Base-by-base conservation (phyloP, 2,888 invertebrate species). In the Diachrysia chrysitis region DNA sequence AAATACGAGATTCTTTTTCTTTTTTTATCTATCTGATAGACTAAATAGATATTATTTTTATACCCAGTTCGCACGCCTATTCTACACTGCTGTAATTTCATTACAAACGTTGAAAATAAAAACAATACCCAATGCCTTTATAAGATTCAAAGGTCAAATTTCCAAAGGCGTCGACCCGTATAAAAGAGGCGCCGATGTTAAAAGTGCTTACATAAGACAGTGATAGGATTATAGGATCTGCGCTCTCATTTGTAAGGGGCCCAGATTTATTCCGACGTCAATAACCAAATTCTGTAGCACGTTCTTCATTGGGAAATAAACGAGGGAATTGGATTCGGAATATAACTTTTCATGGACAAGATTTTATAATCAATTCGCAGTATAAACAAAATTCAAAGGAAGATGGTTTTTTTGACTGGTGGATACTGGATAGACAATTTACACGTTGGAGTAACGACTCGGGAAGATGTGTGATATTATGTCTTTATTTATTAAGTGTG, bases 211-310 rank as follows among this genome's bases (percentile, higher is more conserved):
- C 59, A 59, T 53, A 60, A 66, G 25, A 62, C 29, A 21, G 23
- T 51, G 42, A 63, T 67, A 29, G 35, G 58, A 58, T 73, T 61
- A 67, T 29, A 51, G 54, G 35, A 77, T 77, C 25, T 60, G 42
- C 57, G 55, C 17, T 5, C 17, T 68, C 68, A 21, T 48, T 35
- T n/a, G 42, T 42, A 73, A 48, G 53, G 37, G 16, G 42, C n/a
- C 23, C 21, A 57, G 32, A 63, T 35, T 51, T 25, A 53, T 48
- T 61, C 25, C 25, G 66, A 73, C 37, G 59, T 57, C 54, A 58
- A 32, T 56, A 66, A 60, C 21, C 17, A 53, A 56, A 62, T 66
- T 66, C 6, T 35, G 17, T 19, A 17, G 21, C 25, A 19, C 10
- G 17, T 25, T 54, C 54, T 7, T 25, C 21, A 25, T 16, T 54